A percentile compares a stretch with the other conserved stretches of the same genome.
These are phyloP conservation scores for Seriola quinqueradiata DNA, from an alignment of 2,113 vertebrate species.

Conservation along the genomic window DNA sequence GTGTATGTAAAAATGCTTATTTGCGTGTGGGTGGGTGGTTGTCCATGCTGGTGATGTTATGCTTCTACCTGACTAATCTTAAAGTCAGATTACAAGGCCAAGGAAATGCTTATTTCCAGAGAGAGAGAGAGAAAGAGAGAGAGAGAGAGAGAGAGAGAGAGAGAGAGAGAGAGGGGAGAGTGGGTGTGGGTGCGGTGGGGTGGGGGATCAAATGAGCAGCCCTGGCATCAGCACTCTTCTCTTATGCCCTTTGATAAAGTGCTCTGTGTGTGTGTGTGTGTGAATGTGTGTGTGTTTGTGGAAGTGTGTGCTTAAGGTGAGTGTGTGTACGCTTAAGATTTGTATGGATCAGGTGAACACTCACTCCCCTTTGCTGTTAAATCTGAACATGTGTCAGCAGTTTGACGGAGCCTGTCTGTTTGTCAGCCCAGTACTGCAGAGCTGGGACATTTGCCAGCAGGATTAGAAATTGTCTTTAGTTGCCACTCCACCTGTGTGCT, in stretches of 20 bases:
- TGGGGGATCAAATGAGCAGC: conserved; percentile 58
- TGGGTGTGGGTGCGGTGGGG: neutral
- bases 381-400: conserved; percentile 75
- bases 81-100: conserved; percentile 72
- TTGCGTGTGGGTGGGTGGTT: conserved; percentile 30
- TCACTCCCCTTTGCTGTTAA: conserved; percentile 52
- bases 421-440: conserved; percentile 52
- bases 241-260: conserved; percentile 60
- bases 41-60: conserved; percentile 45
- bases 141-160: neutral
- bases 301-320: conserved; percentile 40
- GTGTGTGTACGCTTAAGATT: conserved; percentile 53
- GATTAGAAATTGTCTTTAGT: conserved; percentile 49
- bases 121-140: conserved; percentile 18
- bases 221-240: conserved; percentile 68
- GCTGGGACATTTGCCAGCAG: conserved; percentile 45
- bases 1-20: conserved; percentile 17
- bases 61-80: conserved; percentile 67
- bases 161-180: neutral
- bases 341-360: conserved; percentile 66
- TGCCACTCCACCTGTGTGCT: conserved; percentile 29
- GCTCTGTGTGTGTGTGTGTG: conserved; percentile 24
- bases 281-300: conserved; percentile 44
- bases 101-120: conserved; percentile 32
- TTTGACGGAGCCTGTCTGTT: conserved; percentile 62